phyloP scores from a whole-genome alignment of 1,140 invertebrate species.

The Laupala kohalensis region DNA sequence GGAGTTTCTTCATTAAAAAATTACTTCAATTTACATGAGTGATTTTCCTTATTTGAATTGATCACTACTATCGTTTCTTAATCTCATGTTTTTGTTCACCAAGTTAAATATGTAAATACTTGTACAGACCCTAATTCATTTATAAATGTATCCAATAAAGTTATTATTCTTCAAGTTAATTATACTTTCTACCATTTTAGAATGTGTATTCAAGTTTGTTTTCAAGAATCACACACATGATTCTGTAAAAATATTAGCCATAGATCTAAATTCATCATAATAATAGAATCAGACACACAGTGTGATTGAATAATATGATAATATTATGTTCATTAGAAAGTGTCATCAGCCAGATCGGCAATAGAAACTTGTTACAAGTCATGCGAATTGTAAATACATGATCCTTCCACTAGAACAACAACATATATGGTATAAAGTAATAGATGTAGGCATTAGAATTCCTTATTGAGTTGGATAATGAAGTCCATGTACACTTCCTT shows the following conservation, averaged over 20 bases:
- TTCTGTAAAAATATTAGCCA: neutral
- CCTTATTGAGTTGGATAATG: no score
- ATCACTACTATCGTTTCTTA: neutral
- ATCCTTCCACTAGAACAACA: no score
- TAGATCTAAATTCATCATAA: neutral
- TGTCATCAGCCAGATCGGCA: no score
- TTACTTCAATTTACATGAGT: neutral
- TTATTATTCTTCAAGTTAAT: neutral
- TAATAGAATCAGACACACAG: neutral
- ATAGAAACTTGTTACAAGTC: no score
- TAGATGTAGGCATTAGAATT: no score
- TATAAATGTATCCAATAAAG: neutral
- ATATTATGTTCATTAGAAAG: no score
- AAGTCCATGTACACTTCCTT: no score
- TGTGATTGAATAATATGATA: no score
- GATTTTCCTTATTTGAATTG: neutral
- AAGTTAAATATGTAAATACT: neutral
- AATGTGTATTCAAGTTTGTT: neutral
- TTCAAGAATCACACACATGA: neutral
- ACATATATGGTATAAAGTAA: no score
- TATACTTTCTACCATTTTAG: neutral
- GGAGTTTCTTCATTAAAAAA: neutral
- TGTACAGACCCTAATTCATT: neutral
- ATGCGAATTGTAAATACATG: no score
- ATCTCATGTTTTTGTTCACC: neutral